Evolutionary conservation across 1,140 invertebrate species (phyloP).

Genomic region (Probaryconus sp.): DNA sequence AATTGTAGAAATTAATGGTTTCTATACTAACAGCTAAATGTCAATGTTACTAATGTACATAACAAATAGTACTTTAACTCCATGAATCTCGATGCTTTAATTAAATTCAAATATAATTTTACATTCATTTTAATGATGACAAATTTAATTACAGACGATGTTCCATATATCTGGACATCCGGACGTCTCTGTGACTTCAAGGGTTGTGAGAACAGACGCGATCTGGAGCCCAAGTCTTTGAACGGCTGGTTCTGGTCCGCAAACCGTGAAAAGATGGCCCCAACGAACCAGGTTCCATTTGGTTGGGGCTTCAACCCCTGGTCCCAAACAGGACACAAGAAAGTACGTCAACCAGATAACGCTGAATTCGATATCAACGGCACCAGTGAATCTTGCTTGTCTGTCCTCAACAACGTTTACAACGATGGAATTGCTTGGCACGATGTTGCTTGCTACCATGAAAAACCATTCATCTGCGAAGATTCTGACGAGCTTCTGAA

Average conservation of each 20-base stretch:
- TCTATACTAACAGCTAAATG: too few relatives aligned
- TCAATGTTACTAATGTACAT: too few relatives aligned
- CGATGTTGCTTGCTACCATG: slow-evolving; percentile 94
- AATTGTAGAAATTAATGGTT: too few relatives aligned
- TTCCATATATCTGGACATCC: slow-evolving; percentile 95
- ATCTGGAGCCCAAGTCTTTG: slow-evolving; percentile 90
- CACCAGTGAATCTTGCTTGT: slow-evolving; percentile 90
- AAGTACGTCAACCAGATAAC: slow-evolving; percentile 91
- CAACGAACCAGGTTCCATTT: slow-evolving; percentile 85
- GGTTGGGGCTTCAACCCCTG: slow-evolving; percentile 90
- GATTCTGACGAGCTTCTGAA: slow-evolving; percentile 91
- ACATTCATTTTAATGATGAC: not conserved
- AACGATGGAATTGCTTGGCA: slow-evolving; percentile 95
- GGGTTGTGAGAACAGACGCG: slow-evolving; percentile 90
- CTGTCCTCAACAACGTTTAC: slow-evolving; percentile 93
- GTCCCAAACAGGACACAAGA: slow-evolving; percentile 93
- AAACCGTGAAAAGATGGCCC: slow-evolving; percentile 91
- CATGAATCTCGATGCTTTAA: slow-evolving; percentile 5
- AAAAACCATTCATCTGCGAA: slow-evolving; percentile 93
- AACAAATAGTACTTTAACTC: too few relatives aligned
- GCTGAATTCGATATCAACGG: slow-evolving; percentile 95
- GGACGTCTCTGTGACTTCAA: slow-evolving; percentile 95
- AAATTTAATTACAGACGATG: slow-evolving; percentile 83
- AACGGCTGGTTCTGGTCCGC: slow-evolving; percentile 96
- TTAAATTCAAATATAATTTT: slow-evolving; percentile 8